Conservation (phyloP, 2,797 vertebrate species). For the Rhadinocentrus ornatus region DNA sequence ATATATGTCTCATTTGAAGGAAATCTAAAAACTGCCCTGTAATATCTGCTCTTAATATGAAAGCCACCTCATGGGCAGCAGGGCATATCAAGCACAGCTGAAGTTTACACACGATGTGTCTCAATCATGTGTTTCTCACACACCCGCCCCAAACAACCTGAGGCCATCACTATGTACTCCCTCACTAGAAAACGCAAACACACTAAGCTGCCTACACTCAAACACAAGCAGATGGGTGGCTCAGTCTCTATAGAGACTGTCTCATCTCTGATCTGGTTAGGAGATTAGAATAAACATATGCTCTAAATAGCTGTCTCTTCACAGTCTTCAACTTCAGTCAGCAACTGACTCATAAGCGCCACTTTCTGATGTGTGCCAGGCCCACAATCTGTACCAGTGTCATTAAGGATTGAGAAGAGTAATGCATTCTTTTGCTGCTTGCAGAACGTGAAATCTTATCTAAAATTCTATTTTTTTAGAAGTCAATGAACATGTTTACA, state of each 20-base stretch:
- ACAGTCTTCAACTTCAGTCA: conserved; percentile 49
- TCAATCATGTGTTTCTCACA: conserved; percentile 53
- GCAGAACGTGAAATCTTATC: conserved; percentile 45
- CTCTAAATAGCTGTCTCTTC: conserved; percentile 59
- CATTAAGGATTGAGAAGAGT: conserved; percentile 60
- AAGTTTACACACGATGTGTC: conserved; percentile 63
- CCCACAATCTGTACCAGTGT: conserved; percentile 52
- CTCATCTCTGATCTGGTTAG: conserved; percentile 43
- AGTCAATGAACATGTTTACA: conserved; percentile 27
- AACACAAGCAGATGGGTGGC: conserved; percentile 43
- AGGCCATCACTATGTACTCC: conserved; percentile 57
- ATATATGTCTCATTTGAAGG: conserved; percentile 11
- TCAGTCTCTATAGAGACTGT: conserved; percentile 26
- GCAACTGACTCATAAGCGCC: conserved; percentile 52
- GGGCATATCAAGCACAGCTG: conserved; percentile 44
- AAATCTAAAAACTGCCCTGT: conserved; percentile 12
- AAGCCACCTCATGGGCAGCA: conserved; percentile 37
- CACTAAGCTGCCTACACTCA: conserved; percentile 44
- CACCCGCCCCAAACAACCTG: conserved; percentile 64
- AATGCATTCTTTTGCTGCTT: conserved; percentile 29
- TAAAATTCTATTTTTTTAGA: conserved; percentile 40
- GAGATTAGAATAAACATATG: conserved; percentile 37
- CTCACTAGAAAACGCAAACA: conserved; percentile 60
- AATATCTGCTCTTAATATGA: conserved; percentile 6
- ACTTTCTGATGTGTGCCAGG: conserved; percentile 39